Evolutionary conservation across 2,888 invertebrate genomes (phyloP).

Genomic region (Aphodius granarius): DNA sequence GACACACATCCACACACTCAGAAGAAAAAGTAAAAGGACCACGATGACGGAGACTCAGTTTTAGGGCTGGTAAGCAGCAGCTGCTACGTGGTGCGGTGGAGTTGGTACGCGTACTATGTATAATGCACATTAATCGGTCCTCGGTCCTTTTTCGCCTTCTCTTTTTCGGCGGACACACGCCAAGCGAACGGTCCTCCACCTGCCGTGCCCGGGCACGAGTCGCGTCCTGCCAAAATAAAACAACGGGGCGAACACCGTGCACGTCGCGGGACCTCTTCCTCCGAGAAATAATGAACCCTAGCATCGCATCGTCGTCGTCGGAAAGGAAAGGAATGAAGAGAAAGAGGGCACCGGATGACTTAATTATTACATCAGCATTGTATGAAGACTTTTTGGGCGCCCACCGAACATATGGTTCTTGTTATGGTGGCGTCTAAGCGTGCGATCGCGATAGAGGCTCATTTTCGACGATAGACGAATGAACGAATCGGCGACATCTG

Average conservation of each 20-base stretch:
- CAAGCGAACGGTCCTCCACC: background rate
- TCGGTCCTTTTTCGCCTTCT: background rate
- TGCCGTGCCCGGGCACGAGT: background rate
- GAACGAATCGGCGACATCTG: background rate
- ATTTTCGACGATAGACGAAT: background rate
- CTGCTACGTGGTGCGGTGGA: background rate
- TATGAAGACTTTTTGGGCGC: background rate
- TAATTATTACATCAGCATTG: background rate
- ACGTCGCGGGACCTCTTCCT: background rate
- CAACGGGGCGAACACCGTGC: background rate
- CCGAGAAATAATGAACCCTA: background rate
- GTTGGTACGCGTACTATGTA: background rate
- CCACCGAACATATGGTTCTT: background rate
- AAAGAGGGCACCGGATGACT: background rate
- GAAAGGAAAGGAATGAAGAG: background rate
- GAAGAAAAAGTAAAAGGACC: background rate
- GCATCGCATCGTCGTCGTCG: background rate
- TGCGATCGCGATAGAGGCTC: background rate
- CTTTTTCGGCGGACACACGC: background rate
- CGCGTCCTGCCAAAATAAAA: background rate
- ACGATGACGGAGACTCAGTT: background rate
- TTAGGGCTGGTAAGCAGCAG: background rate
- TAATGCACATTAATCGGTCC: background rate
- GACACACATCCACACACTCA: background rate
- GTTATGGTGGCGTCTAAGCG: background rate